Evolutionary conservation across 2,797 vertebrate genomes (phyloP), one percentile per base, ranked within the genome.

Genomic region (Eidolon dupreanum): DNA sequence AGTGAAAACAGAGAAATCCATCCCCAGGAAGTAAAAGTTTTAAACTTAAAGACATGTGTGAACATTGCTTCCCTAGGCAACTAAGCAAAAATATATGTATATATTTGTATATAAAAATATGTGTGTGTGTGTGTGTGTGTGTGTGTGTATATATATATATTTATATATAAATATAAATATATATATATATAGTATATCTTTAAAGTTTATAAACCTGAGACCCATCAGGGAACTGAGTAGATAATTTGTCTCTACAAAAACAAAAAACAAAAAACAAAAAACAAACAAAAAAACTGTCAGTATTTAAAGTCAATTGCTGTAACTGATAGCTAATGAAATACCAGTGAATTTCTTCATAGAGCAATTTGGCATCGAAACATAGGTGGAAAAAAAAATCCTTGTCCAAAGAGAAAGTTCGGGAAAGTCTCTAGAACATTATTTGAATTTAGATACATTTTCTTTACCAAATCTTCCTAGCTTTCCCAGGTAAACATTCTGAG

Each of bases 401-500:
- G 0, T 74, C 26, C 28, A 93, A 65, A 75, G 61, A 46, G 55
- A 68, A 93, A 87, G 46, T 93, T 92, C 70, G 85, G 49, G 38
- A 63, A 90, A 74, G 11, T 75, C 49, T 93, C 59, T 65, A 92
- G 79, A 92, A 96, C 96, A 84, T 77, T 38, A 75, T 82, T 83
- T 88, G 57, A 33, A 88, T 53, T 63, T 90, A 73, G 33, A 90
- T 43, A 19, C 28, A 68, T 66, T 81, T 65, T 94, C 33, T 93
- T 92, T 49, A 55, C 20, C 31, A 38, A 85, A 93, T 78, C 94
- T 93, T 70, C 66, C 46, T 66, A 5, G 16, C 36, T 90, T 73
- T 88, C 93, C 10, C 28, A 55, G 59, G 84, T 92, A 97, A 97
- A 97, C 41, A 95, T 86, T 90, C 59, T 88, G 57, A 96, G 81